phyloP scores from a whole-genome alignment of 2,113 vertebrate genomes.

The sheep (Ovis aries) region DNA sequence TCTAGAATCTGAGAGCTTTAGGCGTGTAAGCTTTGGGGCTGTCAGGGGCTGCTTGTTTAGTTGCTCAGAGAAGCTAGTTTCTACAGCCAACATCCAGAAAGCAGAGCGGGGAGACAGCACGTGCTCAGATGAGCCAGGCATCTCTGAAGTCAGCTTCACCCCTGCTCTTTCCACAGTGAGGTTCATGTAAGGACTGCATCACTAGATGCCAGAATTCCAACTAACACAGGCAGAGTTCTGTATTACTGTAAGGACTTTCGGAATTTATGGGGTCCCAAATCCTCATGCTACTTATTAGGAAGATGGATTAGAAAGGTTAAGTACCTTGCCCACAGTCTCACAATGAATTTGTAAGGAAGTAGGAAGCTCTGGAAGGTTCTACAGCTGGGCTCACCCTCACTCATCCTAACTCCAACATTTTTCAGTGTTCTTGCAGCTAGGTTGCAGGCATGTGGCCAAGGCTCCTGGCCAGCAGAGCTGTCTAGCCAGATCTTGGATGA shows the following conservation, averaged over 20 bases:
- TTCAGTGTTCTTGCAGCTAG: background rate
- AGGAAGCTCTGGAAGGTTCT: background rate
- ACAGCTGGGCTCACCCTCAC: background rate
- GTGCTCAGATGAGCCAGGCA: background rate
- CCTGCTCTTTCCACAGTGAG: background rate
- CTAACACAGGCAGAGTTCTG: constrained; percentile 11
- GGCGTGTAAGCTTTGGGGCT: no score
- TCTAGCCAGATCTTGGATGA: background rate
- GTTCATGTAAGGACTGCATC: background rate
- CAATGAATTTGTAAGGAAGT: background rate
- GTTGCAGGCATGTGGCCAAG: background rate
- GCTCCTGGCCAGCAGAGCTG: background rate
- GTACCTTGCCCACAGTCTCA: background rate
- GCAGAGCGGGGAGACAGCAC: background rate
- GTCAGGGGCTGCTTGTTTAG: background rate
- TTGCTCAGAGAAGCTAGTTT: background rate
- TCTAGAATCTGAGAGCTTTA: background rate
- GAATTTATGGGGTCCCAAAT: constrained; percentile 25
- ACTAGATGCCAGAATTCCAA: background rate
- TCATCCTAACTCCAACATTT: background rate
- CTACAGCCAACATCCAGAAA: background rate
- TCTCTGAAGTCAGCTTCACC: background rate
- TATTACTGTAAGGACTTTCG: background rate
- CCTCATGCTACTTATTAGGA: constrained; percentile 35
- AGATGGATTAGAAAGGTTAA: constrained; percentile 51